Evolutionary conservation across 2,888 invertebrate genomes (phyloP).

Genomic region (Chrysotoxum bicinctum): DNA sequence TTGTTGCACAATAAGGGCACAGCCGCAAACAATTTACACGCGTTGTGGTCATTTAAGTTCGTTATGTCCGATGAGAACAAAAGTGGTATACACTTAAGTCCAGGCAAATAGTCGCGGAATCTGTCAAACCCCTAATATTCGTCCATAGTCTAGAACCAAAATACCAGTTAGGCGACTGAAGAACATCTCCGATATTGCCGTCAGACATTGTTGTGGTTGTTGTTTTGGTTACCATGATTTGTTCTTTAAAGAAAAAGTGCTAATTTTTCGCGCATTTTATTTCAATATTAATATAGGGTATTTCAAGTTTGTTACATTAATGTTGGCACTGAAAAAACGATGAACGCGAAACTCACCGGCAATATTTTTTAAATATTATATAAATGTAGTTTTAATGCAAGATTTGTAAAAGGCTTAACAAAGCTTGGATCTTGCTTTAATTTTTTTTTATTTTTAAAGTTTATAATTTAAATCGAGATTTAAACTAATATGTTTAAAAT

Average conservation of each 20-base stretch:
- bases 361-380: no score
- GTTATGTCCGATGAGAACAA: conserved; percentile 57
- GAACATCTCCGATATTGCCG: neutral
- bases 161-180: neutral
- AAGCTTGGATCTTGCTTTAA: no score
- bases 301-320: neutral
- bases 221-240: conserved; percentile 21
- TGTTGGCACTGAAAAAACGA: neutral
- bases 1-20: conserved; percentile 50
- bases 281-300: neutral
- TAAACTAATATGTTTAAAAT: no score
- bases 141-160: neutral
- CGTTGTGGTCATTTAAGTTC: conserved; percentile 51
- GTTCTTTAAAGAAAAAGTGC: conserved; percentile 40
- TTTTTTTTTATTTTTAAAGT: no score
- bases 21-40: conserved; percentile 68
- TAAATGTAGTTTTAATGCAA: no score
- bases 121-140: conserved; percentile 39
- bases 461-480: no score
- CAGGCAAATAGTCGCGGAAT: conserved; percentile 39
- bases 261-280: conserved; percentile 9
- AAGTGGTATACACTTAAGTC: conserved; percentile 40
- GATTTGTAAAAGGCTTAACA: no score
- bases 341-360: no score
- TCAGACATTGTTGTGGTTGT: conserved; percentile 18